These are phyloP conservation scores for Vespertilio murinus DNA, from an alignment of 2,797 vertebrate species.

Conservation along the genomic window DNA sequence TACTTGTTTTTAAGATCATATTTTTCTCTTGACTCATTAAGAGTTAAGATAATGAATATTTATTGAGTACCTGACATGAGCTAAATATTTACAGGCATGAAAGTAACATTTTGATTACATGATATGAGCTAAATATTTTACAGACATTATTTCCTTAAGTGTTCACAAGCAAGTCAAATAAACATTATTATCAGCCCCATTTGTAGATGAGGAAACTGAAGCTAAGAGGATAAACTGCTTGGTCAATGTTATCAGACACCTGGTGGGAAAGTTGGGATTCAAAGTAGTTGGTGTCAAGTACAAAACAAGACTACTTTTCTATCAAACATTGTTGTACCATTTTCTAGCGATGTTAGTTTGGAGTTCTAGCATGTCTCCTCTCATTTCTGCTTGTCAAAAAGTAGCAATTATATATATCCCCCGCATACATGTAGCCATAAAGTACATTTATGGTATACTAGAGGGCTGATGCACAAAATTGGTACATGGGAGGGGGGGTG, in stretches of 20 bases:
- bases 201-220: conserved; percentile 15
- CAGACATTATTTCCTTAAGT: background rate
- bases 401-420: background rate
- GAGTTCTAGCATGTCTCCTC: background rate
- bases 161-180: background rate
- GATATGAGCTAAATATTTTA: background rate
- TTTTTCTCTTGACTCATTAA: background rate
- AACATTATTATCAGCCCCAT: background rate
- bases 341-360: background rate
- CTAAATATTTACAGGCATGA: background rate
- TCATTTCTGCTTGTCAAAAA: background rate
- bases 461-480: no score
- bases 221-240: background rate
- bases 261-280: background rate
- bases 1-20: background rate
- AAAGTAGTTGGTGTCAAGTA: background rate
- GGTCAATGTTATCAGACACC: background rate
- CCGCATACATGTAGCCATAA: background rate
- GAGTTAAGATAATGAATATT: background rate
- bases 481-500: no score
- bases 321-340: background rate
- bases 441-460: background rate
- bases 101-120: background rate
- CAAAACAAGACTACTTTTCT: background rate
- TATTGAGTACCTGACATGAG: background rate